Evolutionary conservation across 1,140 invertebrate species (phyloP), one percentile per base, ranked within the genome.

Genomic region (Catajapyx aquilonaris): DNA sequence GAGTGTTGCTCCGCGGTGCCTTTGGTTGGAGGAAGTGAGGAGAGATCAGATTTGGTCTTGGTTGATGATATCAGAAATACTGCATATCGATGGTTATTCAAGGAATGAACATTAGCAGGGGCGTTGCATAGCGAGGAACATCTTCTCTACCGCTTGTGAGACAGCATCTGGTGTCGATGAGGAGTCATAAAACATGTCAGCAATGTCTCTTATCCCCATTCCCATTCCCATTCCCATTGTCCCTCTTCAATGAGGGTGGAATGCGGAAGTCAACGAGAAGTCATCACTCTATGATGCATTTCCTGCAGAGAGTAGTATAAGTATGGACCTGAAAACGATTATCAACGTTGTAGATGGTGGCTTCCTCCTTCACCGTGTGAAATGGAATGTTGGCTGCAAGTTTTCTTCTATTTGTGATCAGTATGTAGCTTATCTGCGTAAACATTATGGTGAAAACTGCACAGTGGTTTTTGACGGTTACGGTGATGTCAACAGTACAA

Each of bases 401-500:
- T 5, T 15, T 17, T 34, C 3, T 18, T 17, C 3, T 4, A 34
- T 34, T 19, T 34, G 33, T 11, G 18, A 3, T 11, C n/a, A 19
- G 18, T 34, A 16, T 34, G 33, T 16, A 17, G 11, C 2, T 34
- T 34, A 34, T 19, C 17, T 34, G 11, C 2, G 4, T n/a, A 34
- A 19, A 34, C 18, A 34, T 19, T 4, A 34, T 34, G 4, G 33
- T 34, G 11, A 34, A 18, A 15, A 19, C 11, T 34, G 33, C 13
- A 34, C 33, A 18, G 33, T 3, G 15, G 33, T 34, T 5, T 34
- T 34, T 19, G 33, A 34, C 19, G 4, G 33, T 19, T 34, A 16
- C 33, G n/a, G 16, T 17, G 33, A 34, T 19, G 20, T 19, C n/a
- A 34, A 5, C n/a, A 34, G 33, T 19, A 34, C 33, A 34, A 34